phyloP scores from a whole-genome alignment of 2,888 invertebrate species.

The Rhamnusium bicolor region DNA sequence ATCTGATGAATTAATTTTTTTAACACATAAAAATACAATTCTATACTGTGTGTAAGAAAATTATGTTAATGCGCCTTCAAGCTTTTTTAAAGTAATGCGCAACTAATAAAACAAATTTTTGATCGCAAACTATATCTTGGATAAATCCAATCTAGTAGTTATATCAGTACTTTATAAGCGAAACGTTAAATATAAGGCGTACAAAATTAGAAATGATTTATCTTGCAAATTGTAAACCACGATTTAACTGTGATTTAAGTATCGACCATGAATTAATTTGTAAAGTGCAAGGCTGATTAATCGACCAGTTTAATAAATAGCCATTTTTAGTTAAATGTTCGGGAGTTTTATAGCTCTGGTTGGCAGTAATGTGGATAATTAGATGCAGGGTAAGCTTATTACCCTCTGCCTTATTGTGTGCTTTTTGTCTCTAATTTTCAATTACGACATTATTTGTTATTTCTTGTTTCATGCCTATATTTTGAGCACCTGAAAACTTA shows the following conservation, averaged over 20 bases:
- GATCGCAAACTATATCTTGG: too few relatives aligned
- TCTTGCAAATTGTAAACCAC: not conserved
- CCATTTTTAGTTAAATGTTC: conserved; percentile 8
- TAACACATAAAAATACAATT: too few relatives aligned
- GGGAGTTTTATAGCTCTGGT: conserved; percentile 11
- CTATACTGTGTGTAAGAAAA: too few relatives aligned
- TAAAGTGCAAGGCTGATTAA: conserved; percentile 26
- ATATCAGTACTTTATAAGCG: not conserved
- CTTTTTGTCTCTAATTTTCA: conserved; percentile 57
- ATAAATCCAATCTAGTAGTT: not conserved
- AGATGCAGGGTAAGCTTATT: conserved; percentile 57
- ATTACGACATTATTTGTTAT: conserved; percentile 51
- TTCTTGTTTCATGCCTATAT: conserved; percentile 30
- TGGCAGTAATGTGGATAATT: conserved; percentile 56
- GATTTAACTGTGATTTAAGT: conserved; percentile 45
- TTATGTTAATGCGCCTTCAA: too few relatives aligned
- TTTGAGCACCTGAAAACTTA: not conserved
- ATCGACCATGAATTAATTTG: conserved; percentile 44
- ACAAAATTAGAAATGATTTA: conserved; percentile 21
- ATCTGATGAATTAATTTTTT: too few relatives aligned
- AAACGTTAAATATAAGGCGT: conserved; percentile 6
- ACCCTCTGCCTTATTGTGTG: conserved; percentile 54
- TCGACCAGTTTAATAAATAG: conserved; percentile 14
- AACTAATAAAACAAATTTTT: too few relatives aligned
- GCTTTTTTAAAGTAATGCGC: too few relatives aligned